phyloP scores from a whole-genome alignment of 2,888 invertebrate species.

The Margaritifera margaritifera region DNA sequence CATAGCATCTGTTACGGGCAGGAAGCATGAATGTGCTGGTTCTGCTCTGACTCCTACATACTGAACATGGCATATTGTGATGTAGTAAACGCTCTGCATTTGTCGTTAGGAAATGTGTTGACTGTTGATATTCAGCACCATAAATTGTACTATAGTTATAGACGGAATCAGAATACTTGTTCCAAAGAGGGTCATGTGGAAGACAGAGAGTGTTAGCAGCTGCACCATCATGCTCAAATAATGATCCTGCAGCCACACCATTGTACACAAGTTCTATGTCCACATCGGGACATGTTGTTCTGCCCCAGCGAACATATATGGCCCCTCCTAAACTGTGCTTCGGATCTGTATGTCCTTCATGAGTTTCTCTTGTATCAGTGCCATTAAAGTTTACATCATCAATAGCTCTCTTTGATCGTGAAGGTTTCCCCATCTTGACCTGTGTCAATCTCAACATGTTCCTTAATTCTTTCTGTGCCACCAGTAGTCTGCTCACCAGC shows the following conservation, averaged over 20 bases:
- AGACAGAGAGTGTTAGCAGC: conserved; percentile 25
- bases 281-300: conserved; percentile 6
- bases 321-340: conserved; percentile 7
- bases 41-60: conserved; percentile 22
- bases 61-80: conserved; percentile 39
- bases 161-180: not conserved
- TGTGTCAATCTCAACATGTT: no score
- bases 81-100: conserved; percentile 6
- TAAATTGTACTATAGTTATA: conserved; percentile 5
- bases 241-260: conserved; percentile 18
- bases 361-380: no score
- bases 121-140: conserved; percentile 20
- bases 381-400: no score
- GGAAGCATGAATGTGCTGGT: conserved; percentile 34
- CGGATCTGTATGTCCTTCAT: not conserved
- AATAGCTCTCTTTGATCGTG: no score
- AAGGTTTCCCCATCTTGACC: no score
- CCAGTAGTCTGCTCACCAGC: no score
- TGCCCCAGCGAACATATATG: conserved; percentile 12
- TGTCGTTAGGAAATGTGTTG: not conserved
- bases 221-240: conserved; percentile 7
- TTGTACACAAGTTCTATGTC: conserved; percentile 9
- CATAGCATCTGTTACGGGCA: conserved; percentile 24
- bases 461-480: no score
- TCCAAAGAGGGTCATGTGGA: conserved; percentile 20